Evolutionary conservation across 2,113 vertebrate genomes (phyloP).

Genomic region (Misgurnus mizolepis): DNA sequence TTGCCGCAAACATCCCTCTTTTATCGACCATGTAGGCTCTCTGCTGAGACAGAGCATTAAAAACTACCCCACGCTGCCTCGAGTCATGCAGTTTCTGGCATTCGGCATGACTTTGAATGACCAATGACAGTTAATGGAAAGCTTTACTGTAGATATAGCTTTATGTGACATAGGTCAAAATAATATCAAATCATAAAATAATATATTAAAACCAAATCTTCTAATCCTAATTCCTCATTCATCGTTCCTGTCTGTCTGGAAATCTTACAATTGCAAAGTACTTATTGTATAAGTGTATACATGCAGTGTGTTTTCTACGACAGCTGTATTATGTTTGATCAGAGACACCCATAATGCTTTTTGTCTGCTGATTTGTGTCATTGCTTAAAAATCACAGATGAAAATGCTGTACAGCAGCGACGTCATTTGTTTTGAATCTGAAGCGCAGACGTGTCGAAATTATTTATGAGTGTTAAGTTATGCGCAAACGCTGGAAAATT

Average conservation of each 20-base stretch:
- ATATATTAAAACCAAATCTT: not conserved
- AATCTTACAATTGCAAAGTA: not conserved
- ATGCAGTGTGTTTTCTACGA: not conserved
- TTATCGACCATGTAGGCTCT: constrained; percentile 25
- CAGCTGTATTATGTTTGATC: not conserved
- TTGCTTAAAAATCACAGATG: not conserved
- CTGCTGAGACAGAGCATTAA: constrained; percentile 40
- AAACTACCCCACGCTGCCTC: constrained; percentile 17
- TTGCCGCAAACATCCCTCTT: constrained; percentile 27
- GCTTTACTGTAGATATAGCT: not conserved
- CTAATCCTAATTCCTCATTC: not conserved
- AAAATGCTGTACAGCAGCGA: not conserved
- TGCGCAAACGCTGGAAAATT: constrained; percentile 58
- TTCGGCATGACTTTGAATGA: constrained; percentile 12
- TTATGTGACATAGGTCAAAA: not conserved
- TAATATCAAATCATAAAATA: no score
- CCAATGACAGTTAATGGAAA: constrained; percentile 25
- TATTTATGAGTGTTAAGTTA: constrained; percentile 53
- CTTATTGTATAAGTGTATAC: not conserved
- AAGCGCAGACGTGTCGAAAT: constrained; percentile 26
- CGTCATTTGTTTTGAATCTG: constrained; percentile 31
- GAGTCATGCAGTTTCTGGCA: constrained; percentile 19
- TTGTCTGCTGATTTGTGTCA: constrained; percentile 5
- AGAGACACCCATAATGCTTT: constrained; percentile 15
- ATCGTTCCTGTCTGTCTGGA: not conserved